phyloP scores from a whole-genome alignment of 2,797 vertebrate genomes.

The Ctenosaura bakeri region DNA sequence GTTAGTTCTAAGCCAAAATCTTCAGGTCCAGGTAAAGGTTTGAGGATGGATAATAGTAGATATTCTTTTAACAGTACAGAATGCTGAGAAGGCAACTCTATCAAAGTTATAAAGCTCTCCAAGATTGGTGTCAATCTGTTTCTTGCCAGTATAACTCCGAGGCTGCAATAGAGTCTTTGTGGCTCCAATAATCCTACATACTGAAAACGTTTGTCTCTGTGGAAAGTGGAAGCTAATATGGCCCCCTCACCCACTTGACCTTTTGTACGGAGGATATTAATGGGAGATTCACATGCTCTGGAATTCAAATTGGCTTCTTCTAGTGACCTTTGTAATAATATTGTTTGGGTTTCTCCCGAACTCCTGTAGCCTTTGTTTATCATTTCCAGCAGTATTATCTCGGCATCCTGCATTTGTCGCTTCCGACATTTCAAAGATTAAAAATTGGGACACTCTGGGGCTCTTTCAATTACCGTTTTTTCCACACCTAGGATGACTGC shows the following conservation, averaged over 20 bases:
- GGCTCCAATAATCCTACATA: neutral
- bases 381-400: constrained; percentile 7
- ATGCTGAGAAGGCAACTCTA: no score
- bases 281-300: neutral
- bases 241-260: constrained; percentile 5
- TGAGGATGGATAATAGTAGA: no score
- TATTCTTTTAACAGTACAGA: no score
- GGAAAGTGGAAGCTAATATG: neutral
- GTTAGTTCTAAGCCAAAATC: no score
- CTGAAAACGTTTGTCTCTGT: neutral
- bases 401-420: neutral
- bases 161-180: neutral
- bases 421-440: neutral
- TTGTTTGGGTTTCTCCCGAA: constrained; percentile 18
- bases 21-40: no score
- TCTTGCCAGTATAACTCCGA: neutral
- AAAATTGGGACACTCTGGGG: neutral
- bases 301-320: constrained; percentile 29
- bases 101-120: neutral
- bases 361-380: constrained; percentile 14
- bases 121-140: neutral
- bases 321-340: constrained; percentile 32
- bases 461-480: neutral
- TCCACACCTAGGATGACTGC: no score
- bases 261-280: neutral